A percentile compares a stretch with the other conserved stretches of the same genome.
Conservation (phyloP, 2,797 vertebrate genomes). For the Pelobates cultripes region DNA sequence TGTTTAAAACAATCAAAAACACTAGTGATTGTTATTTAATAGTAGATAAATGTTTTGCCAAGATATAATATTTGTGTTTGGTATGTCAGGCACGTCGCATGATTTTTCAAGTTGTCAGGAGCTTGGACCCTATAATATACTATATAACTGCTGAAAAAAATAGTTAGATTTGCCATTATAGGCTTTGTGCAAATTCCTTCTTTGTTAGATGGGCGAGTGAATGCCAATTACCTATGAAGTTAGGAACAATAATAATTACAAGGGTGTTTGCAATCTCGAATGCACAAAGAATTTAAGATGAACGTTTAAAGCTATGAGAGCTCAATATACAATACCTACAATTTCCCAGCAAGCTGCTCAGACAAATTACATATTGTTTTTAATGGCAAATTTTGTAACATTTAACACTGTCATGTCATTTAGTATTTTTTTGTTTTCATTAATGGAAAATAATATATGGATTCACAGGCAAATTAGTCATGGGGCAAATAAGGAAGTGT, state of each 20-base stretch:
- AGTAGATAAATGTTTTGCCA: too few relatives aligned
- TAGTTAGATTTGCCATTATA: background rate
- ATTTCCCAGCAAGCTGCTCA: slow-evolving; percentile 19
- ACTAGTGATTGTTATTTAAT: too few relatives aligned
- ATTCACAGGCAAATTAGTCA: too few relatives aligned
- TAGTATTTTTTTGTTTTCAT: too few relatives aligned
- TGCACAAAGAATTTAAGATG: slow-evolving; percentile 9
- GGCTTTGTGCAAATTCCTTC: background rate
- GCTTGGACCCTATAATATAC: background rate
- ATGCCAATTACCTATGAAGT: background rate
- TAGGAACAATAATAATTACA: slow-evolving; percentile 22
- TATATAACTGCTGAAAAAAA: background rate
- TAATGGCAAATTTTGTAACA: slow-evolving; percentile 14
- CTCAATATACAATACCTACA: slow-evolving; percentile 15
- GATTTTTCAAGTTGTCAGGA: background rate
- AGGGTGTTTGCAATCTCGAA: background rate
- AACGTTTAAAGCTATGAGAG: slow-evolving; percentile 11
- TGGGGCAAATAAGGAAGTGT: too few relatives aligned
- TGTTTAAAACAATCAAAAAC: too few relatives aligned
- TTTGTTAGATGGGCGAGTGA: slow-evolving; percentile 20
- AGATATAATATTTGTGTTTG: background rate
- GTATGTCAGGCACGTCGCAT: background rate
- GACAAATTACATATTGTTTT: slow-evolving; percentile 19
- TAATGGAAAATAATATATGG: too few relatives aligned
- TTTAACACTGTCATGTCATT: slow-evolving; percentile 1